Conservation (phyloP, 2,797 vertebrate genomes). For the Melanotaenia boesemani region DNA sequence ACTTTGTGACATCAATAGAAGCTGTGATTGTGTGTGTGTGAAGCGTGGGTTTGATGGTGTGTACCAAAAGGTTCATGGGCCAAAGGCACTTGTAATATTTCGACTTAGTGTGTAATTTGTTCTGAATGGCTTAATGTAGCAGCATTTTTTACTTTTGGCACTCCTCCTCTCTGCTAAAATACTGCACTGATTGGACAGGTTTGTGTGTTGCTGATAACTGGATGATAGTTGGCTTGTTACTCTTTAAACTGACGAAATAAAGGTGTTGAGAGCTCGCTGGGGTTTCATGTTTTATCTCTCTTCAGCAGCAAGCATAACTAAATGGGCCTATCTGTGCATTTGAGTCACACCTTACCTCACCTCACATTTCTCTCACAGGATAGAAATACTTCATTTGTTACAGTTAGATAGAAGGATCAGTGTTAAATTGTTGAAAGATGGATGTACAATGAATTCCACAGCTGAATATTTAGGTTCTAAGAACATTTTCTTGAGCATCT, state of each 20-base stretch:
- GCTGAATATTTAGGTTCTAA: neutral
- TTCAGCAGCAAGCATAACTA: slow-evolving; percentile 43
- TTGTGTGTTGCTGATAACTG: slow-evolving; percentile 13
- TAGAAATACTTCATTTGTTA: slow-evolving; percentile 2
- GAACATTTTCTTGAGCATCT: neutral
- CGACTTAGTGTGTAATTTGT: slow-evolving; percentile 16
- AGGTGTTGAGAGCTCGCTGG: slow-evolving; percentile 7
- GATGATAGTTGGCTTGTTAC: slow-evolving; percentile 33
- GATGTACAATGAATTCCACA: neutral
- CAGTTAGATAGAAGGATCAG: neutral
- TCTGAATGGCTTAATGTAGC: slow-evolving; percentile 18
- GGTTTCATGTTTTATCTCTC: slow-evolving; percentile 48
- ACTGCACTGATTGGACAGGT: slow-evolving; percentile 31
- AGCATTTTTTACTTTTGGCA: slow-evolving; percentile 36
- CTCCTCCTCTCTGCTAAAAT: slow-evolving; percentile 14
- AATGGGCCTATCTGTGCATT: slow-evolving; percentile 26
- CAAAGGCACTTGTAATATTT: slow-evolving; percentile 9
- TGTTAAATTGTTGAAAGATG: neutral
- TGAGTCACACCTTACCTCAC: slow-evolving; percentile 40
- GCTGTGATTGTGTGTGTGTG: slow-evolving; percentile 1
- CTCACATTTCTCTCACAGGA: slow-evolving; percentile 23
- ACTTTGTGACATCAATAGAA: neutral
- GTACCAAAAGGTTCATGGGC: slow-evolving; percentile 10
- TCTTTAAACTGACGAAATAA: slow-evolving; percentile 10
- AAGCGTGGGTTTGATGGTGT: slow-evolving; percentile 5